phyloP scores from a whole-genome alignment of 2,888 invertebrate species.

The Megalurothrips usitatus region DNA sequence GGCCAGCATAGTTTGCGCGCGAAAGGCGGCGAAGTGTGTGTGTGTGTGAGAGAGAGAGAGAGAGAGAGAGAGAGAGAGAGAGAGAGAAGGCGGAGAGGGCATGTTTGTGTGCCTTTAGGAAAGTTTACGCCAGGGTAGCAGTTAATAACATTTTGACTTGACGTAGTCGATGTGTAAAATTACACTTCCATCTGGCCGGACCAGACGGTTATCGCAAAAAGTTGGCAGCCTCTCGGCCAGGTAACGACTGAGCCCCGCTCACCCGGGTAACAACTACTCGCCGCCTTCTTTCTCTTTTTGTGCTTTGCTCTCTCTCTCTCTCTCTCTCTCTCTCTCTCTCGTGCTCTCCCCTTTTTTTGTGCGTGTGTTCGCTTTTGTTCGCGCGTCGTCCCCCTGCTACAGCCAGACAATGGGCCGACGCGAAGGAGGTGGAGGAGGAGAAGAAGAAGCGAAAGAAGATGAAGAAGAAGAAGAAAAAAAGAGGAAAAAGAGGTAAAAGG shows the following conservation, averaged over 20 bases:
- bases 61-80: no score
- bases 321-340: neutral
- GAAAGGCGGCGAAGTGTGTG: neutral
- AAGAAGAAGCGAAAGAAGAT: constrained; percentile 26
- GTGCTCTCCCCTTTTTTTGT: neutral
- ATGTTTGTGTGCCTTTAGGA: neutral
- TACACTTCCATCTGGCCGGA: neutral
- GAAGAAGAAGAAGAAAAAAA: constrained; percentile 28
- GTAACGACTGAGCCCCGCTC: neutral
- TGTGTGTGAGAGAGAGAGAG: no score
- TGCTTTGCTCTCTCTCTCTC: neutral
- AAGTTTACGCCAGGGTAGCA: constrained; percentile 2
- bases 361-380: neutral
- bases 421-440: constrained; percentile 28
- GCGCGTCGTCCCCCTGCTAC: no score
- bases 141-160: neutral
- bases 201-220: no score
- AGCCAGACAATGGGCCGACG: neutral
- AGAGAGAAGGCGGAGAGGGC: no score
- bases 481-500: constrained; percentile 29
- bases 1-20: neutral
- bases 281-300: neutral
- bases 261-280: neutral
- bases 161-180: neutral
- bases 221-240: no score